Conservation (phyloP, 2,797 vertebrate genomes). For the Phyllotis vaccarum region DNA sequence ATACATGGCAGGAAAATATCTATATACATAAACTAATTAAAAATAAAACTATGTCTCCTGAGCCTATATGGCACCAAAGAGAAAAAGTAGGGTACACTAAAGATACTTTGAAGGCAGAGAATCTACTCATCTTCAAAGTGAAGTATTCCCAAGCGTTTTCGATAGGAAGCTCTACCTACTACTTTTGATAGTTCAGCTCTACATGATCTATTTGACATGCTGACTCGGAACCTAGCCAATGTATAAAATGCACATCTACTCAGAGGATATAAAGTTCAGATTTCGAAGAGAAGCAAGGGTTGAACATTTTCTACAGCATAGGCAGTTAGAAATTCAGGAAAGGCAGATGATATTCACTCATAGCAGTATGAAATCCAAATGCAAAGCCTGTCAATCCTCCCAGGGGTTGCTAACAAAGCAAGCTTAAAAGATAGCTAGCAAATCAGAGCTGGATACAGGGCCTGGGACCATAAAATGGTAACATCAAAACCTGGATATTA, state of each 20-base stretch:
- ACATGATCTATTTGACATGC: not conserved
- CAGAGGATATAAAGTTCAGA: not conserved
- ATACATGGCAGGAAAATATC: not conserved
- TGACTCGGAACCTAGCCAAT: not conserved
- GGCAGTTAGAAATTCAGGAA: not conserved
- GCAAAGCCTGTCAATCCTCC: not conserved
- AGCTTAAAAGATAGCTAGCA: not conserved
- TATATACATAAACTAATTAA: not conserved
- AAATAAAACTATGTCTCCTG: not conserved
- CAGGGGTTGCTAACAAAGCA: not conserved
- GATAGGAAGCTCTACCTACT: not conserved
- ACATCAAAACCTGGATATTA: constrained; percentile 30
- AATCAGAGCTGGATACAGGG: not conserved
- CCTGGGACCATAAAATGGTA: not conserved
- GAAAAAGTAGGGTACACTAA: not conserved
- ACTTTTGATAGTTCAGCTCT: no score
- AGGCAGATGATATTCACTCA: not conserved
- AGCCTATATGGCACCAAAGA: not conserved
- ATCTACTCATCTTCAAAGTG: not conserved
- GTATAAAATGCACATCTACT: not conserved
- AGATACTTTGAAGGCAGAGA: not conserved
- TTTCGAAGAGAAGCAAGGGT: not conserved
- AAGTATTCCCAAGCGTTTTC: not conserved
- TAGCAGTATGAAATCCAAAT: not conserved
- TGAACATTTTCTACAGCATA: not conserved